phyloP scores from a whole-genome alignment of 2,113 vertebrate species.

The Tympanuchus pallidicinctus region DNA sequence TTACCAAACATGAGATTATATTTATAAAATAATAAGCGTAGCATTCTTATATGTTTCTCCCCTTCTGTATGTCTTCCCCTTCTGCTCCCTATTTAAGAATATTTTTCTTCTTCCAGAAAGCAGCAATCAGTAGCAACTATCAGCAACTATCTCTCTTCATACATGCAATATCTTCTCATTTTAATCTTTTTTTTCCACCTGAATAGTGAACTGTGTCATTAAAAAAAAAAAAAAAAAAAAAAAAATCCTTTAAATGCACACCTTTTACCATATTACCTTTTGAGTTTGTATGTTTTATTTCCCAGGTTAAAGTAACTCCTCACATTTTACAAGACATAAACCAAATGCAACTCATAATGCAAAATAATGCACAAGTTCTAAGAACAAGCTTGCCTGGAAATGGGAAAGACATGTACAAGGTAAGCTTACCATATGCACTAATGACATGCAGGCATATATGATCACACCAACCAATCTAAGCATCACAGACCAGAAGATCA shows the following conservation, averaged over 20 bases:
- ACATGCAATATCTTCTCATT: background rate
- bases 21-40: no score
- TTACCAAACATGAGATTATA: background rate
- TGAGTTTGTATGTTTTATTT: background rate
- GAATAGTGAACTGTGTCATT: background rate
- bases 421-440: background rate
- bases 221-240: background rate
- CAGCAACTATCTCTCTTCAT: background rate
- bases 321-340: background rate
- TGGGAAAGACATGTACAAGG: background rate
- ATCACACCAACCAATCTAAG: background rate
- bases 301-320: background rate
- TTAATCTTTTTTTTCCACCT: background rate
- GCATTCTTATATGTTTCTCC: no score
- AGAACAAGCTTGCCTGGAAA: background rate
- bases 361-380: background rate
- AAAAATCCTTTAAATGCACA: background rate
- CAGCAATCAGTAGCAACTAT: background rate
- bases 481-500: background rate
- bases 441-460: background rate
- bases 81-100: background rate
- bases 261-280: background rate
- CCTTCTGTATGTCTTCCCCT: background rate
- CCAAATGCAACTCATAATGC: background rate
- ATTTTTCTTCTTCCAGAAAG: background rate